These are phyloP conservation scores for Macrotus californicus DNA, from an alignment of 2,113 vertebrate species.

Conservation along the genomic window DNA sequence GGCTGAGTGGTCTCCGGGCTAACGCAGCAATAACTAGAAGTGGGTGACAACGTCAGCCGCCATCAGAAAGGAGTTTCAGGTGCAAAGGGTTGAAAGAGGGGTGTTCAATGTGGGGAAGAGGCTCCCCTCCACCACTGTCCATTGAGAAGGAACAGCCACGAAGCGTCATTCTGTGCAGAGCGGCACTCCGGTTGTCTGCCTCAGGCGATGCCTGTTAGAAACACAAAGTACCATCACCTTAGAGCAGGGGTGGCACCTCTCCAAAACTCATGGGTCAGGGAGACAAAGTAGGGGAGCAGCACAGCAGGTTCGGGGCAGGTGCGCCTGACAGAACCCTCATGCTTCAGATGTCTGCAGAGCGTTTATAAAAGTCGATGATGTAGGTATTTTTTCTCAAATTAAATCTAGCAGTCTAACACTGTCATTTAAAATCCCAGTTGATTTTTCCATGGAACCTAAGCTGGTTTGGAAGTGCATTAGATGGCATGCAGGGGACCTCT, in stretches of 20 bases:
- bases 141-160: background rate
- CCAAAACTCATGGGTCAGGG: background rate
- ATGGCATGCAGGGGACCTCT: background rate
- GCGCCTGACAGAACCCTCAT: background rate
- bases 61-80: background rate
- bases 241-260: background rate
- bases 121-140: background rate
- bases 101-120: background rate
- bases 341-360: background rate
- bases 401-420: background rate
- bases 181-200: background rate
- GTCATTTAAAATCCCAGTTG: background rate
- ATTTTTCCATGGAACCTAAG: background rate
- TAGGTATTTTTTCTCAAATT: background rate
- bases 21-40: background rate
- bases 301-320: accelerated
- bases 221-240: background rate
- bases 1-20: background rate
- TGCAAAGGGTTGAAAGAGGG: background rate
- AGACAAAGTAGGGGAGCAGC: background rate
- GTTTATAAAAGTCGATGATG: background rate
- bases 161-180: background rate
- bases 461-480: background rate
- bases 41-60: accelerated
- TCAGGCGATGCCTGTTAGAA: background rate